These are phyloP conservation scores for Leptopilina clavipes DNA, from an alignment of 1,140 invertebrate species.

Conservation along the genomic window DNA sequence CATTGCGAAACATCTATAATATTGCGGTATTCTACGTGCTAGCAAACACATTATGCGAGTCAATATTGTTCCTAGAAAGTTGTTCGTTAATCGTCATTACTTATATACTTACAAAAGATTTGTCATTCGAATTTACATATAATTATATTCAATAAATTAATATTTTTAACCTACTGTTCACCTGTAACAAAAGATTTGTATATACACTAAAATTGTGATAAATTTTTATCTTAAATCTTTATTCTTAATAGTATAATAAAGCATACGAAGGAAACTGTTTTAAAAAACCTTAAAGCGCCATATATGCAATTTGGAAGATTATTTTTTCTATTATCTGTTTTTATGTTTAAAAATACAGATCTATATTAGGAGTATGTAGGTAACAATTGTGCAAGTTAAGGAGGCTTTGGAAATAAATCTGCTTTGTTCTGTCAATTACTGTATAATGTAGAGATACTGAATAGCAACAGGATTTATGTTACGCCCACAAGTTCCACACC, in stretches of 20 bases:
- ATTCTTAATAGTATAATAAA: too few relatives aligned
- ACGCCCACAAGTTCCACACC: conserved; percentile 17
- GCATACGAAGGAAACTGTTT: too few relatives aligned
- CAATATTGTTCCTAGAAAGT: conserved; percentile 10
- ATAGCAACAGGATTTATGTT: conserved; percentile 11
- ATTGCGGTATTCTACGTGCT: background rate
- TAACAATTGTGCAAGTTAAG: conserved; percentile 5
- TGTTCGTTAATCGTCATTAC: background rate
- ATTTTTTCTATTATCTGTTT: too few relatives aligned
- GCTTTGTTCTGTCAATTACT: conserved; percentile 16
- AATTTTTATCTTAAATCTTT: too few relatives aligned
- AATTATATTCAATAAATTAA: too few relatives aligned
- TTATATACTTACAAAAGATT: background rate
- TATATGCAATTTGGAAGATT: too few relatives aligned
- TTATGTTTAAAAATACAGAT: too few relatives aligned
- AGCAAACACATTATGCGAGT: conserved; percentile 1
- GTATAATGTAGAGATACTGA: conserved; percentile 11
- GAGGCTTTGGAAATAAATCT: background rate
- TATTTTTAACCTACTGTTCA: too few relatives aligned
- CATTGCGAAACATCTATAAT: conserved; percentile 7
- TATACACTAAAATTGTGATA: too few relatives aligned
- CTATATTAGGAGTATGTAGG: background rate
- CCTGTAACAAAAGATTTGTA: too few relatives aligned
- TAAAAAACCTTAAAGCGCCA: too few relatives aligned
- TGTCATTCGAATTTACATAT: background rate